Conservation (phyloP, 2,113 vertebrate species). For the Heterotis niloticus region DNA sequence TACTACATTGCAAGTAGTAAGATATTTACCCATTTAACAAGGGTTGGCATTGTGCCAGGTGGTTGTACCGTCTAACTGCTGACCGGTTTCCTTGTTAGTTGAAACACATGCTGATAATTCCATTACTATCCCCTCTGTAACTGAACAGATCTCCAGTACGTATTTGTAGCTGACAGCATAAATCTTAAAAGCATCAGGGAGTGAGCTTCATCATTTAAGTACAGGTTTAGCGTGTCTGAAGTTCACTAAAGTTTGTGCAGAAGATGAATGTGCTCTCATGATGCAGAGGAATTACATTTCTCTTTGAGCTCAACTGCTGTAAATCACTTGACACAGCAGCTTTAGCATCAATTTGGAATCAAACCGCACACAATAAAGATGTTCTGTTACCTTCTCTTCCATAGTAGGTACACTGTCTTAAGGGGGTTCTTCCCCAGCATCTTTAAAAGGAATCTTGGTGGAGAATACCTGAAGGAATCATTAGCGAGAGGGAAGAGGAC, state of each 20-base stretch:
- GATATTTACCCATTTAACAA: conserved; percentile 38
- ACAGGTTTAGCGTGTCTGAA: conserved; percentile 37
- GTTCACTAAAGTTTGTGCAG: conserved; percentile 34
- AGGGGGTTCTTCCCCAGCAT: conserved; percentile 9
- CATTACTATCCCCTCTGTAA: background rate
- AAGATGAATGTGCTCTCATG: conserved; percentile 23
- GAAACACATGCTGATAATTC: conserved; percentile 13
- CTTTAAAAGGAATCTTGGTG: conserved; percentile 22
- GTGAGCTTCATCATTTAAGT: conserved; percentile 27
- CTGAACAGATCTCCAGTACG: conserved; percentile 23
- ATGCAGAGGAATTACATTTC: conserved; percentile 34
- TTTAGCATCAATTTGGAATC: conserved; percentile 39
- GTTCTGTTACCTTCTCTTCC: conserved; percentile 24
- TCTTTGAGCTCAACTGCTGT: conserved; percentile 33
- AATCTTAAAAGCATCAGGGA: conserved; percentile 34
- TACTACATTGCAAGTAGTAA: conserved; percentile 32
- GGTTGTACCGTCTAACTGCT: background rate
- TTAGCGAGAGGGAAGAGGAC: conserved; percentile 31
- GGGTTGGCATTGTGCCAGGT: background rate
- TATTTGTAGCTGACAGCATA: conserved; percentile 37
- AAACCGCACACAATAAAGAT: conserved; percentile 21
- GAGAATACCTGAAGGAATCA: conserved; percentile 35
- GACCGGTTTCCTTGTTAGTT: conserved; percentile 15
- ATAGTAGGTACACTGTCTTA: conserved; percentile 28
- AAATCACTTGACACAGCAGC: conserved; percentile 39